A percentile compares a stretch with the other conserved stretches of the same genome.
phyloP scores from a whole-genome alignment of 2,113 vertebrate species.

The Xiphophorus maculatus region DNA sequence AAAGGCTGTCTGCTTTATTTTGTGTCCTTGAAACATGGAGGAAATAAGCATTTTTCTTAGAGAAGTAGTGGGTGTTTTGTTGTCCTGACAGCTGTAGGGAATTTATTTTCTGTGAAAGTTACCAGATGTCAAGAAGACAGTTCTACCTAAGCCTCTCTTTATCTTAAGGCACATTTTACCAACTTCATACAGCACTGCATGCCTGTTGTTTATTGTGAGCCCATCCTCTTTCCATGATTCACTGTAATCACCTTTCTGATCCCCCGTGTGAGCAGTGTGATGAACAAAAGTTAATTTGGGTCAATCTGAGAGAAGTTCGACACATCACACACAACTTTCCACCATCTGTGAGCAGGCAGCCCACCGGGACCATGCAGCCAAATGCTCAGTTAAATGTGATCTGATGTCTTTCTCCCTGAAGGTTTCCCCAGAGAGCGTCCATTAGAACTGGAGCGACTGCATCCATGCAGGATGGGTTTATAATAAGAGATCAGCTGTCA shows the following conservation, averaged over 20 bases:
- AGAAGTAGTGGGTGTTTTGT: background rate
- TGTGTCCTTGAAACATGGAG: background rate
- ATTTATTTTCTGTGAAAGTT: background rate
- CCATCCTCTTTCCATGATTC: background rate
- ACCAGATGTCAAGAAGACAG: background rate
- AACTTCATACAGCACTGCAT: background rate
- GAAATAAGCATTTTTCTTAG: background rate
- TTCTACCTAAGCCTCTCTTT: background rate
- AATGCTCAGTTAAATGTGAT: constrained; percentile 62
- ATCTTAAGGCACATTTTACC: background rate
- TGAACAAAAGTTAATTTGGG: constrained; percentile 49
- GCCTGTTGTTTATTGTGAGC: background rate
- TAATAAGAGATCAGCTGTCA: constrained; percentile 13
- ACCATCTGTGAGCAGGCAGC: constrained; percentile 63
- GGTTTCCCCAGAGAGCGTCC: constrained; percentile 45
- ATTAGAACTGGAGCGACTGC: constrained; percentile 31
- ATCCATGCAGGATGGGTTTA: constrained; percentile 34
- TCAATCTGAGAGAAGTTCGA: constrained; percentile 56
- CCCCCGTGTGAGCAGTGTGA: constrained; percentile 30
- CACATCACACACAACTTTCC: constrained; percentile 50
- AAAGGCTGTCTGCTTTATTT: constrained; percentile 5
- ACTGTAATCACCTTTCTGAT: constrained; percentile 14
- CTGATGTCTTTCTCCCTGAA: constrained; percentile 44
- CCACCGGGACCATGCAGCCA: constrained; percentile 49
- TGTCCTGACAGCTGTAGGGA: constrained; percentile 3